A percentile compares a stretch with the other conserved stretches of the same genome.
Evolutionary conservation across 2,797 vertebrate species (phyloP).

Genomic region (Limnodromus scolopaceus): DNA sequence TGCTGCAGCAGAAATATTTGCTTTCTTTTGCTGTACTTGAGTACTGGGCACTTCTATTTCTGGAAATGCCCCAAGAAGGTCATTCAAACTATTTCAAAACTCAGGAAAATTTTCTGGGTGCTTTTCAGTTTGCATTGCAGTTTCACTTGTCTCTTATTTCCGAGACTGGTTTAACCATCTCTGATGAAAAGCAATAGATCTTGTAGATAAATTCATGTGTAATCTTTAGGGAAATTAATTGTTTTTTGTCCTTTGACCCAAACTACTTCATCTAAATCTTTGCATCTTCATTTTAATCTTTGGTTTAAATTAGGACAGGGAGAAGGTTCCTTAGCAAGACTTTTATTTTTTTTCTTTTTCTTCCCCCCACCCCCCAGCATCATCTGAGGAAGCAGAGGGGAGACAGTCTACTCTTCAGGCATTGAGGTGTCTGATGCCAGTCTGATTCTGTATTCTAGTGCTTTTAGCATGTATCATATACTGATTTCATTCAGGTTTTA

Average conservation of each 20-base stretch:
- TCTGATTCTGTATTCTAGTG: background rate
- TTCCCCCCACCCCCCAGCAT: too few relatives aligned
- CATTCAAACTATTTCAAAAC: constrained; percentile 33
- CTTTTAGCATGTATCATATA: background rate
- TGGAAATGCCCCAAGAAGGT: constrained; percentile 20
- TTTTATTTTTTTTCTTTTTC: too few relatives aligned
- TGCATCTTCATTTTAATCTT: background rate
- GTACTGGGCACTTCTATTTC: constrained; percentile 50
- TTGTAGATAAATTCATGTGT: background rate
- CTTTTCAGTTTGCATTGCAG: constrained; percentile 25
- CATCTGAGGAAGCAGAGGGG: background rate
- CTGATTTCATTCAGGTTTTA: background rate
- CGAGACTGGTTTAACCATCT: background rate
- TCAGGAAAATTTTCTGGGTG: background rate
- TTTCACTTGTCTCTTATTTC: constrained; percentile 6
- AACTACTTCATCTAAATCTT: background rate
- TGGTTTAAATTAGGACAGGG: background rate
- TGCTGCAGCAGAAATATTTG: constrained; percentile 38
- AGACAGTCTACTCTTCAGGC: background rate
- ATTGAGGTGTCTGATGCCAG: background rate
- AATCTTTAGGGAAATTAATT: background rate
- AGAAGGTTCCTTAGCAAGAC: background rate
- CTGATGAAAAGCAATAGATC: background rate
- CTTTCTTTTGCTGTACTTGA: background rate
- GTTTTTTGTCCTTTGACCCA: background rate